Percentiles rank a stretch among this genome's conserved stretches.
Evolutionary conservation across 2,797 vertebrate genomes (phyloP).

Genomic region (Alectoris magna): DNA sequence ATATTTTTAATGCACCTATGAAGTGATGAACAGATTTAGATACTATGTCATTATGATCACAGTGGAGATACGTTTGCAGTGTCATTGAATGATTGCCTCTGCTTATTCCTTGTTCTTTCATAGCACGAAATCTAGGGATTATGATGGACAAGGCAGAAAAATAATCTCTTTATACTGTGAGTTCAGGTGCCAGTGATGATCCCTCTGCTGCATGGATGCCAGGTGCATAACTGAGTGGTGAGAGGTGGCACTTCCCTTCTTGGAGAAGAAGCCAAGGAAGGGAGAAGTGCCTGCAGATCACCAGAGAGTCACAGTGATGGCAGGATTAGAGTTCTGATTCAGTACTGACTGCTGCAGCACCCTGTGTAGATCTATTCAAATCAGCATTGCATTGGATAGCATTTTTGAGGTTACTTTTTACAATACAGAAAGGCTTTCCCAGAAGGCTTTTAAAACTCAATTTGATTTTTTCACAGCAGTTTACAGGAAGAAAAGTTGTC

Average conservation of each 20-base stretch:
- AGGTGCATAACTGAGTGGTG: neutral
- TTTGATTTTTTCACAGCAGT: neutral
- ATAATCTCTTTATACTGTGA: neutral
- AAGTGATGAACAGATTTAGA: constrained; percentile 50
- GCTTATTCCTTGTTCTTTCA: constrained; percentile 8
- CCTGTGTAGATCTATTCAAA: neutral
- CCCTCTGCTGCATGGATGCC: neutral
- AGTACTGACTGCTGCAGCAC: neutral
- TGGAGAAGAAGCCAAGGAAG: neutral
- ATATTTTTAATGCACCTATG: constrained; percentile 50
- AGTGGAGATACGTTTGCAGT: constrained; percentile 31
- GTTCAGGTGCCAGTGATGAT: neutral
- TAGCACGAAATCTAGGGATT: neutral
- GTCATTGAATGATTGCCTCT: constrained; percentile 57
- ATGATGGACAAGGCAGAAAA: constrained; percentile 37
- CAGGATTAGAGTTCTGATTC: neutral
- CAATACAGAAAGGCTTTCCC: neutral
- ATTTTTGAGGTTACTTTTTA: neutral
- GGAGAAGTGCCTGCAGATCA: neutral
- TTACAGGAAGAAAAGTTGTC: neutral
- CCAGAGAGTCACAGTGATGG: neutral
- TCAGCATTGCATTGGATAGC: neutral
- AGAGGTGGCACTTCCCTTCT: neutral
- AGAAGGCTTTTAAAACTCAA: neutral
- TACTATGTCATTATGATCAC: constrained; percentile 46